These are phyloP conservation scores for Aurelia sp. DNA, from an alignment of 30 jellyfish, hydroid and myxozoan genomes.

Conservation along the genomic window DNA sequence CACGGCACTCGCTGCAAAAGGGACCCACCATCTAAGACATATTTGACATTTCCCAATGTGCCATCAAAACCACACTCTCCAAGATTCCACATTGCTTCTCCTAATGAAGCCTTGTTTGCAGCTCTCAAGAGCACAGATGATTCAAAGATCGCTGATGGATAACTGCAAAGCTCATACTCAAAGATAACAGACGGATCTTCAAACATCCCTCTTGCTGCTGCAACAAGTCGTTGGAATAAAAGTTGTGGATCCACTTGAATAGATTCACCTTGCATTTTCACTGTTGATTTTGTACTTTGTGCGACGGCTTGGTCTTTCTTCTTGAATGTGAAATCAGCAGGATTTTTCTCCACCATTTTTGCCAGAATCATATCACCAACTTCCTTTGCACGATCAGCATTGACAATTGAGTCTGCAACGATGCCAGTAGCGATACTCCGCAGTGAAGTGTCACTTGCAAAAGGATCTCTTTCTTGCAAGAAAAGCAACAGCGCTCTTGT, in stretches of 20 bases:
- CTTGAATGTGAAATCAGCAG: constrained; percentile 32
- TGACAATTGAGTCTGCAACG: constrained; percentile 29
- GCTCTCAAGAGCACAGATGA: constrained; percentile 5
- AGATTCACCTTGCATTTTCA: constrained; percentile 50
- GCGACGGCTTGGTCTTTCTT: constrained; percentile 37
- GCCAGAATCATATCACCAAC: constrained; percentile 39
- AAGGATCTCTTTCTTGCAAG: constrained; percentile 36
- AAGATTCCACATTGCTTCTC: constrained; percentile 15
- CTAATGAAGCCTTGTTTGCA: constrained; percentile 43
- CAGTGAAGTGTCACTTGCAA: constrained; percentile 12
- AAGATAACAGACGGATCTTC: background rate
- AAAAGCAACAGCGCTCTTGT: background rate
- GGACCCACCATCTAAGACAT: constrained; percentile 60
- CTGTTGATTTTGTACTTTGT: constrained; percentile 3
- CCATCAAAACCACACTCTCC: constrained; percentile 13
- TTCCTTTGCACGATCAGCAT: constrained; percentile 37
- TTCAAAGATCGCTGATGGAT: constrained; percentile 44
- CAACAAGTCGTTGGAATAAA: constrained; percentile 28
- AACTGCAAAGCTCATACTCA: constrained; percentile 46
- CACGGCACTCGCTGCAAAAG: constrained; percentile 38
- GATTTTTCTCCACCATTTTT: constrained; percentile 1
- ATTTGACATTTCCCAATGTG: constrained; percentile 2
- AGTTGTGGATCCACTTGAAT: constrained; percentile 57
- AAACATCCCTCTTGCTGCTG: background rate
- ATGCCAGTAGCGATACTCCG: constrained; percentile 53